These are phyloP conservation scores for Sphaerolaimus hirsutus DNA, from an alignment of 2,888 invertebrate species.

Conservation along the genomic window DNA sequence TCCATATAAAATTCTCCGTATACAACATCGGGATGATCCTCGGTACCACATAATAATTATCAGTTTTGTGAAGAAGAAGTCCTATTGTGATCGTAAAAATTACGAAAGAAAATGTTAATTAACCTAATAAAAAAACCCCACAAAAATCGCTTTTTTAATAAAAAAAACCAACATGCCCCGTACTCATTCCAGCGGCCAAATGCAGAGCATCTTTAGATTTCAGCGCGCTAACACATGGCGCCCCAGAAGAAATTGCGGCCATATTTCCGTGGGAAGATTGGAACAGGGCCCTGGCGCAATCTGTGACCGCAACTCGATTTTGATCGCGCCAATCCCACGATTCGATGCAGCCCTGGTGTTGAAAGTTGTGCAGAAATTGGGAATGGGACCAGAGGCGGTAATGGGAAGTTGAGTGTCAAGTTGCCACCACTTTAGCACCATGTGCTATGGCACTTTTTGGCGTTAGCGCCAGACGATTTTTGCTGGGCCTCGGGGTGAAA, in stretches of 20 bases:
- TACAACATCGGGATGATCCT: too few species aligned
- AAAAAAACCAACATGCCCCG: conserved; percentile 51
- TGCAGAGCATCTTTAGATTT: conserved; percentile 31
- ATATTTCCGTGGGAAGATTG: conserved; percentile 1
- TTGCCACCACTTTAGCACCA: neutral
- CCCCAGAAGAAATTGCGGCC: neutral
- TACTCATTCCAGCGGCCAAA: conserved; percentile 64
- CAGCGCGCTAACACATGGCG: conserved; percentile 47
- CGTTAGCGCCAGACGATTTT: too few species aligned
- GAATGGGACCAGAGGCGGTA: too few species aligned
- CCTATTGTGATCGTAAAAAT: too few species aligned
- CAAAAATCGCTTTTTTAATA: neutral
- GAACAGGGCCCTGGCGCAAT: conserved; percentile 43
- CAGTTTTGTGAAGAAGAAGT: too few species aligned
- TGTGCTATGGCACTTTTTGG: too few species aligned
- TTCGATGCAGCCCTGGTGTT: conserved; percentile 50
- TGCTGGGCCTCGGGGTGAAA: too few species aligned
- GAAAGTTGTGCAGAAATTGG: neutral
- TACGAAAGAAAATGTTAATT: too few species aligned
- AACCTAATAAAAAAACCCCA: neutral
- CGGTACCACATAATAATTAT: too few species aligned
- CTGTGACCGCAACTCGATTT: conserved; percentile 50
- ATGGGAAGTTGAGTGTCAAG: too few species aligned
- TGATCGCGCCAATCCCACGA: conserved; percentile 80
- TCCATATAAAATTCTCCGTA: too few species aligned